Percentiles rank a stretch among this genome's conserved stretches.
phyloP scores from a whole-genome alignment of 1,140 invertebrate species.

The Oppia nitens region DNA sequence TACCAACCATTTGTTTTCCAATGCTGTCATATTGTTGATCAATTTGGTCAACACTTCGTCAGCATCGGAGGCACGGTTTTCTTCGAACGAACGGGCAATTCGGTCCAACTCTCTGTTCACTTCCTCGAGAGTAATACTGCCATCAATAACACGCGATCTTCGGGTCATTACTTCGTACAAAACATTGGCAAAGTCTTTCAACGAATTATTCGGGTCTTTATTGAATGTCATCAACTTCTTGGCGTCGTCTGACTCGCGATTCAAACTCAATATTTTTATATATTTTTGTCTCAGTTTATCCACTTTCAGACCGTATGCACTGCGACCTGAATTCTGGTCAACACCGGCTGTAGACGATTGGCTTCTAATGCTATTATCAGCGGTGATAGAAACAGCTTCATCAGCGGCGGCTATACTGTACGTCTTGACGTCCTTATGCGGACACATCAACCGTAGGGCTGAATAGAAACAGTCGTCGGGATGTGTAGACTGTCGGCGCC shows the following conservation, averaged over 20 bases:
- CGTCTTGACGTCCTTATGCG: not conserved
- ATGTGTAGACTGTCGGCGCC: not conserved
- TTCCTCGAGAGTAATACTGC: not conserved
- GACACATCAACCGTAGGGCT: not conserved
- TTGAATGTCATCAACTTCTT: not conserved
- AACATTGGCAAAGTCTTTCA: not conserved
- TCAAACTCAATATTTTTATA: not conserved
- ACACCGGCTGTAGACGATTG: too few relatives aligned
- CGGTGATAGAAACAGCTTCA: too few relatives aligned
- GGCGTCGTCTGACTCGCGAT: not conserved
- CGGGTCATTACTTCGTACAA: not conserved
- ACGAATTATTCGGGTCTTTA: not conserved
- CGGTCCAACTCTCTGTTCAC: not conserved
- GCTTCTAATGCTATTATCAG: too few relatives aligned
- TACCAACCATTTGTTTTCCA: conserved; percentile 74
- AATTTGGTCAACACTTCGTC: conserved; percentile 22
- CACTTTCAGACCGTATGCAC: not conserved
- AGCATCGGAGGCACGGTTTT: not conserved
- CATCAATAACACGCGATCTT: not conserved
- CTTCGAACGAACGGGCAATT: not conserved
- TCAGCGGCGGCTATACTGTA: too few relatives aligned
- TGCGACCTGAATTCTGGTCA: not conserved
- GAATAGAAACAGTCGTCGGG: not conserved
- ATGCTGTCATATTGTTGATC: conserved; percentile 40
- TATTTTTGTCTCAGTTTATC: not conserved